Evolutionary conservation across 2,888 invertebrate genomes (phyloP), one percentile per base, ranked within the genome.

Genomic region (Polymixis flavicincta): DNA sequence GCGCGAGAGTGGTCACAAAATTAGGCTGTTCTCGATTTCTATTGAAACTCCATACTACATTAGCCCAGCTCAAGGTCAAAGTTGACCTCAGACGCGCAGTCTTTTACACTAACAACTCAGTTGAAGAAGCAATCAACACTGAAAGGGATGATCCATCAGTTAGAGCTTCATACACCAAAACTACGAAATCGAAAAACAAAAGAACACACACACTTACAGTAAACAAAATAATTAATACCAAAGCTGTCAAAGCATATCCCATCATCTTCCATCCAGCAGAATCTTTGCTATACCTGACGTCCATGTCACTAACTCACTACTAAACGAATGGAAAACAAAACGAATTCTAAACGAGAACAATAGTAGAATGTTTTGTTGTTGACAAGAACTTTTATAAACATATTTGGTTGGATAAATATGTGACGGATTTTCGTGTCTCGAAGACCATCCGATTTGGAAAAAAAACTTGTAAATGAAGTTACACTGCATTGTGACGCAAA

Each of bases 231-330:
- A 83, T 28, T 82, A 76, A 76, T 89, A 93, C 93, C 90, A 92
- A 79, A 77, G 90, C 86, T 76, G 88, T 87, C 45, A 93, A 74
- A 60, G 89, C 88, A 48, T 91, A 85, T 88, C 92, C 90, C 75
- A 93, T 83, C 83, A 90, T 85, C 82, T 89, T 91, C 54, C 92
- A 76, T 25, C 87, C 85, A 57, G 84, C 84, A 11, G 86, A 74
- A 59, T 90, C 85, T 19, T 88, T 55, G 71, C 78, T 88, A 52
- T 85, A 73, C 45, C 86, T 72, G 22, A 83, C 82, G 74, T 90
- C 90, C 91, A 93, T 92, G 17, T 85, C 90, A 90, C 91, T 91
- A 75, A 66, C 80, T 67, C 80, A 84, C 76, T 64, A 83, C 79
- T 63, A 73, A 76, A 77, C 78, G 60, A 76, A 76, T 84, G 76